Base-by-base conservation (phyloP, 1,140 invertebrate species). In the Prorops nasuta region DNA sequence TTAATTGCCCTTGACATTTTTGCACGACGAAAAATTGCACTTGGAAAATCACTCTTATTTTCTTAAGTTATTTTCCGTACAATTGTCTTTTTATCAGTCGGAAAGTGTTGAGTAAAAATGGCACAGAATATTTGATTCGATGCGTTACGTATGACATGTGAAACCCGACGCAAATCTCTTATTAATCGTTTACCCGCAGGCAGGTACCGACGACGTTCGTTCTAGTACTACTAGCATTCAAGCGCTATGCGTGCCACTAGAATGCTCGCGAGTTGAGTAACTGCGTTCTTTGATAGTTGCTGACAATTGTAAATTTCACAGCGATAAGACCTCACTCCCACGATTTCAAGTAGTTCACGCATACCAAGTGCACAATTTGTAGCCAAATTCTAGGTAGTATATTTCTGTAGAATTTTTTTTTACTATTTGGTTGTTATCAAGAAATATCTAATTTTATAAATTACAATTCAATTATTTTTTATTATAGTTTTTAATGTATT, bases 1-100 rank as follows among this genome's bases (percentile, higher is more conserved):
- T 65, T 51, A 7, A 68, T 56, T 1, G 51, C 59, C 14, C 52
- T 41, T 18, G 60, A 64, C 56, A 62, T 59, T 51, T 48, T 20
- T 22, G 6, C 19, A 15, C 8, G 18, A 18, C 17, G 35, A 17
- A 3, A 34, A 6, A 9, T 28, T 43, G 10, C 10, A 9, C 8
- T 4, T 9, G 24, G 16, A 19, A 14, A 42, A 24, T 42, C 40
- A 15, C 12, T 20, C 3, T 42, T 15, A 28, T 14, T 28, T 28
- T 14, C 12, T 9, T 31, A 35, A 31, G 10, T 43, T 15, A n/a
- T 3, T 28, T 31, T 28, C 41, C 15, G 9, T 18, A 43, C 28
- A 10, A 20, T 7, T 7, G 14, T 20, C 12, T 12, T 14, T 20
- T 22, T 21, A 3, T 20, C 19, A 17, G 3, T n/a, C 7, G 38